Evolutionary conservation across 1,140 invertebrate species (phyloP), one percentile per base, ranked within the genome.

Genomic region (Brachionus koreanus): DNA sequence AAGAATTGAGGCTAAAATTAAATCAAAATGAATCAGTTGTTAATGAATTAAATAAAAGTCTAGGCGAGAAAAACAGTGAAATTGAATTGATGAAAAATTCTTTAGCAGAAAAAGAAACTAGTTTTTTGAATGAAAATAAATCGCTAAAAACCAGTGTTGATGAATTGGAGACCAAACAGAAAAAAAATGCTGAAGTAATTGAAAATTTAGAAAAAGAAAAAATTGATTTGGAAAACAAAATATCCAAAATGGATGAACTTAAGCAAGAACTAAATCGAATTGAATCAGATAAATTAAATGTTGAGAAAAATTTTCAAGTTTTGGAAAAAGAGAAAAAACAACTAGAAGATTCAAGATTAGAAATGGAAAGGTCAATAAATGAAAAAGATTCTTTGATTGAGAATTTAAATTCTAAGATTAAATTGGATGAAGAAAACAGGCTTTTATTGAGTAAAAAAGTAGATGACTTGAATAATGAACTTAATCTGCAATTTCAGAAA

Each of bases 391-490:
- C 9, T 39, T 12, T 39, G 39, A 43, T 72, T 35, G 35, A 72
- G 13, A 42, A 42, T 39, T 72, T 72, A 65, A 65, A 65, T n/a
- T 0, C 12, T 37, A 16, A 65, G 5, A 6, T 65, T 10, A 37
- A 65, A 13, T 33, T 10, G 10, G 63, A 33, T 16, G 35, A 39
- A 16, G 65, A 69, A 39, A 37, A 35, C 10, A 69, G 19, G 12
- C 13, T 39, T 19, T 19, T 19, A 16, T 12, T 69, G 65, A 19
- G 12, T 3, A 37, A 69, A 69, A 69, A 74, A 74, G 25, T 74
- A 25, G 69, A 74, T n/a, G 23, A 46, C 25, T 74, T 74, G 43
- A 49, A 74, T 12, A 74, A 49, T 46, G 69, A 74, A 43, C n/a
- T 74, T 5, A 74, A 19, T 19, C 39, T 49, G 12, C 69, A 74